A percentile compares a stretch with the other conserved stretches of the same genome.
Conservation (phyloP, 2,888 invertebrate species). For the Mythimna pallens region DNA sequence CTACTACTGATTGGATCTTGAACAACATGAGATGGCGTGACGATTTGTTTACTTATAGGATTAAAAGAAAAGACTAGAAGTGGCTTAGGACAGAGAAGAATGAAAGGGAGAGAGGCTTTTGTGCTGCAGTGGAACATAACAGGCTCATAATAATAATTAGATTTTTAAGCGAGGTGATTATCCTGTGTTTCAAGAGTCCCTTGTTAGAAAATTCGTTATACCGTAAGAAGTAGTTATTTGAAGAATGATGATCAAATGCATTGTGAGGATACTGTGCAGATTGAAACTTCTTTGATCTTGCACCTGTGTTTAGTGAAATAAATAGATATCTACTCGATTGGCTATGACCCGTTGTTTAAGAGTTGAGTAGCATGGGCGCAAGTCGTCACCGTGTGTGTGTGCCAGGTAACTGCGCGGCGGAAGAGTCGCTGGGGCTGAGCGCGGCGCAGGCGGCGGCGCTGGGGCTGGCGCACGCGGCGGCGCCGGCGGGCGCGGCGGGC, state of each 20-base stretch:
- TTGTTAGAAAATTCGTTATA: too few species aligned
- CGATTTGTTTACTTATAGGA: too few species aligned
- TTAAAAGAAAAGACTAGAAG: too few species aligned
- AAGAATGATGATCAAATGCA: background rate
- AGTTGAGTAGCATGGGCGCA: background rate
- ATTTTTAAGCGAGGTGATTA: background rate
- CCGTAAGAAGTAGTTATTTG: background rate
- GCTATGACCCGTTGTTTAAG: too few species aligned
- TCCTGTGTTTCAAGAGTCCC: background rate
- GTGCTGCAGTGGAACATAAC: too few species aligned
- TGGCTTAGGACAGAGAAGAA: too few species aligned
- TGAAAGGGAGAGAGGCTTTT: too few species aligned
- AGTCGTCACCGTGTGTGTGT: fast-evolving
- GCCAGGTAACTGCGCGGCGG: constrained; percentile 58
- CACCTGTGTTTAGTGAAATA: too few species aligned
- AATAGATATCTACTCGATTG: too few species aligned
- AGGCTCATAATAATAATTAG: too few species aligned
- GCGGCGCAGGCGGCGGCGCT: constrained; percentile 87
- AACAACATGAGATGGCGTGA: too few species aligned
- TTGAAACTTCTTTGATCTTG: background rate
- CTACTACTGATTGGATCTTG: too few species aligned
- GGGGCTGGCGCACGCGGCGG: constrained; percentile 83
- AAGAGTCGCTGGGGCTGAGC: constrained; percentile 74
- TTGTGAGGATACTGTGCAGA: background rate
- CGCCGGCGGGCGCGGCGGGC: constrained; percentile 72